Evolutionary conservation across 1,140 invertebrate genomes (phyloP).

Genomic region (Adoxophyes honmai): DNA sequence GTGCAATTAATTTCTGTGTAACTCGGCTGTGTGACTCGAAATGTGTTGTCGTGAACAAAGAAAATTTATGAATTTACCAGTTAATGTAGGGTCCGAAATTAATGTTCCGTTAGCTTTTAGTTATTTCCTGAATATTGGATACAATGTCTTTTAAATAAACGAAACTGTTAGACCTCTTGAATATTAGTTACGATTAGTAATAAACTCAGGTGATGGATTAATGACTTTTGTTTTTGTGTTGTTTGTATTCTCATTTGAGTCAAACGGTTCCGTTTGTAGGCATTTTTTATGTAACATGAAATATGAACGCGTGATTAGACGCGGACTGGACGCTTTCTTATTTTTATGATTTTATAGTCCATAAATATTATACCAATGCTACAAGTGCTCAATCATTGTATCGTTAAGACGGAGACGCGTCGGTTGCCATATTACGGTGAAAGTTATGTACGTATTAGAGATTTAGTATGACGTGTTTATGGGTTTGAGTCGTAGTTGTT

Average conservation of each 20-base stretch:
- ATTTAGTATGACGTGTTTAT: conserved; percentile 31
- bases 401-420: conserved; percentile 23
- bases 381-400: conserved; percentile 35
- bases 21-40: conserved; percentile 22
- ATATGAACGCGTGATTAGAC: conserved; percentile 4
- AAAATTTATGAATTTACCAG: not conserved
- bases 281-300: conserved; percentile 5
- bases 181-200: conserved; percentile 13
- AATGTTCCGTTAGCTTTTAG: not conserved
- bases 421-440: conserved; percentile 40
- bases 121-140: conserved; percentile 15
- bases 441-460: conserved; percentile 39
- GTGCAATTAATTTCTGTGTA: conserved; percentile 8
- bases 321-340: not conserved
- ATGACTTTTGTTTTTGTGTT: not conserved
- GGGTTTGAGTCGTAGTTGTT: conserved; percentile 35
- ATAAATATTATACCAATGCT: conserved; percentile 10
- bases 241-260: conserved; percentile 3
- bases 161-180: conserved; percentile 12
- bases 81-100: too few relatives aligned
- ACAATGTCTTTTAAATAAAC: conserved; percentile 9
- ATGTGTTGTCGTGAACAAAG: not conserved
- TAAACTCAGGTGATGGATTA: conserved; percentile 9
- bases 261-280: conserved; percentile 1
- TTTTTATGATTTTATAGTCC: conserved; percentile 4